Conservation (phyloP, 1,140 invertebrate genomes). For the Drosophila kepulauana region DNA sequence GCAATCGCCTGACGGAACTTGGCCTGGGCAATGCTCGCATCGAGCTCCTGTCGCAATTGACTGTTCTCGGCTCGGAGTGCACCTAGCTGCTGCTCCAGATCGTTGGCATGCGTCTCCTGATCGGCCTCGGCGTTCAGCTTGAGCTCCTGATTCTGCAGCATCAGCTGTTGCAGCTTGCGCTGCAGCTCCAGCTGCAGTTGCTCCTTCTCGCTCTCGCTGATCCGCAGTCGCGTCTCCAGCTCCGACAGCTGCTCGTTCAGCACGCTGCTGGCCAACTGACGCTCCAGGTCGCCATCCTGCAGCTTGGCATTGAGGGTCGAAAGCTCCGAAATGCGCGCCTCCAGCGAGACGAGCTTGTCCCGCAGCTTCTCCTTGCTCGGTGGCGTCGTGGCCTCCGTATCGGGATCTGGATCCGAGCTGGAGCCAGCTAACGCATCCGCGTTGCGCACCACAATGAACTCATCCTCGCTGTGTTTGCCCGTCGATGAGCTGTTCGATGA, state of each 20-base stretch:
- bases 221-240: conserved; percentile 67
- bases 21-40: conserved; percentile 64
- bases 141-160: conserved; percentile 74
- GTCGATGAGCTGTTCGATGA: conserved; percentile 76
- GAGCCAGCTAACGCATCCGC: conserved; percentile 55
- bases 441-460: conserved; percentile 81
- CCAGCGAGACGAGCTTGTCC: conserved; percentile 85
- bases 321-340: conserved; percentile 81
- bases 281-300: conserved; percentile 85
- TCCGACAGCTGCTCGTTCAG: conserved; percentile 85
- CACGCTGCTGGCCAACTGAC: conserved; percentile 86
- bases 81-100: conserved; percentile 73
- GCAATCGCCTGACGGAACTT: conserved; percentile 79
- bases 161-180: conserved; percentile 69
- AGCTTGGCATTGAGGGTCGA: conserved; percentile 79
- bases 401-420: conserved; percentile 49
- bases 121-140: conserved; percentile 75
- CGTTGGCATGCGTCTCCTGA: conserved; percentile 72
- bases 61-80: conserved; percentile 62
- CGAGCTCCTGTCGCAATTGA: conserved; percentile 63
- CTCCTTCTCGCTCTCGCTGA: conserved; percentile 75
- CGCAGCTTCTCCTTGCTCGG: conserved; percentile 81
- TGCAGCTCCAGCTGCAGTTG: conserved; percentile 74
- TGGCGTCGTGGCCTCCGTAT: conserved; percentile 55
- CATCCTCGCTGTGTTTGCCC: conserved; percentile 81